Conservation (phyloP, 64 coral and sea anemone genomes). For the Dendrophyllia cribrosa region DNA sequence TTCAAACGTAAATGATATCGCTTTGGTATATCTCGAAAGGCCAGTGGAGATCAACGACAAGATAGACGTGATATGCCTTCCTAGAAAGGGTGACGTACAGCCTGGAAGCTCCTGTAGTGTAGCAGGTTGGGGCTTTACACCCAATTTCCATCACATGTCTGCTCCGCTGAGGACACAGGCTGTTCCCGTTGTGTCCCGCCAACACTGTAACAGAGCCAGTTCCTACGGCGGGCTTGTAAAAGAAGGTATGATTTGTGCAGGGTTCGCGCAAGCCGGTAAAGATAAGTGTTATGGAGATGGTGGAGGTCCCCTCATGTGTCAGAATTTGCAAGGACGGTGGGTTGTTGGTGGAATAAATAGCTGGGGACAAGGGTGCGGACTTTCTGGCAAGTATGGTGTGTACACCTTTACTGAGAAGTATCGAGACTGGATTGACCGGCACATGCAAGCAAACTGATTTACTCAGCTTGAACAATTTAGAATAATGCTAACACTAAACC, state of each 20-base stretch:
- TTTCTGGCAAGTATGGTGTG: slow-evolving; percentile 69
- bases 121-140: slow-evolving; percentile 60
- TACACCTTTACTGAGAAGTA: slow-evolving; percentile 54
- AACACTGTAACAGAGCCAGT: slow-evolving; percentile 52
- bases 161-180: slow-evolving; percentile 38
- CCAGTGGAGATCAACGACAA: slow-evolving; percentile 51
- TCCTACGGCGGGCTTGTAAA: slow-evolving; percentile 51
- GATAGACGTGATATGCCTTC: slow-evolving; percentile 58
- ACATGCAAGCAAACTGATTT: slow-evolving; percentile 28
- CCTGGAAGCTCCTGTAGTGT: slow-evolving; percentile 35
- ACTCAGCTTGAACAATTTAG: neutral
- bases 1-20: slow-evolving; percentile 76
- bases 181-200: slow-evolving; percentile 58
- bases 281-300: slow-evolving; percentile 83
- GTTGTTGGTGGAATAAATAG: slow-evolving; percentile 65
- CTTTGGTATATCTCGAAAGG: slow-evolving; percentile 70
- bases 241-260: slow-evolving; percentile 78
- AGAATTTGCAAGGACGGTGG: slow-evolving; percentile 45
- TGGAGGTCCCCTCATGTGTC: slow-evolving; percentile 81
- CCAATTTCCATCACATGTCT: slow-evolving; percentile 14
- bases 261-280: slow-evolving; percentile 9
- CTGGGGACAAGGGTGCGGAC: slow-evolving; percentile 66
- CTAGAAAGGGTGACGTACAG: slow-evolving; percentile 15
- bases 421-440: slow-evolving; percentile 60
- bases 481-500: neutral